Evolutionary conservation across 2,797 vertebrate genomes (phyloP).

Genomic region (Helarctos malayanus): DNA sequence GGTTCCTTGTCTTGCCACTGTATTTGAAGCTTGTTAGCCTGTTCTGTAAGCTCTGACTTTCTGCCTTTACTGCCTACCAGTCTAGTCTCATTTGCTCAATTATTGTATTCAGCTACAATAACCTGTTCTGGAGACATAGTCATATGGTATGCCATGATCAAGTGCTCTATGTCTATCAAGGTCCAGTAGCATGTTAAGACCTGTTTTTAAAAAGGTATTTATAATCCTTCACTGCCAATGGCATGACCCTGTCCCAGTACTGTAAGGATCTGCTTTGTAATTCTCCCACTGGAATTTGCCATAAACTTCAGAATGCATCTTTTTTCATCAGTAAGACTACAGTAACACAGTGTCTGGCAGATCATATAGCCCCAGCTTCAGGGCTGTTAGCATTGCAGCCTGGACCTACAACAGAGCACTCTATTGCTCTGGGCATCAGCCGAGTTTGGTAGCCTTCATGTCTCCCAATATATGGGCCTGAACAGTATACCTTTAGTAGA

Average conservation of each 20-base stretch:
- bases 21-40: background rate
- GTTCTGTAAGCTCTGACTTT: background rate
- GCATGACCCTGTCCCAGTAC: background rate
- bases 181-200: background rate
- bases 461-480: background rate
- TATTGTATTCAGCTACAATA: background rate
- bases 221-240: background rate
- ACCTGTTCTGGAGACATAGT: background rate
- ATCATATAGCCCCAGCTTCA: background rate
- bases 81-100: background rate
- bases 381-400: background rate
- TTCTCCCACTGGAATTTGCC: background rate
- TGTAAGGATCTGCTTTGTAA: background rate
- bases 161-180: background rate
- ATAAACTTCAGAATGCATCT: background rate
- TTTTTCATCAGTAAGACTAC: background rate
- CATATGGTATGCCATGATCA: background rate
- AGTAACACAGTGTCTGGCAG: background rate
- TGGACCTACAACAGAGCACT: background rate
- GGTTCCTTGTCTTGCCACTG: background rate
- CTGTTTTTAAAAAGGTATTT: background rate
- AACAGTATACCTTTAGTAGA: too few relatives aligned
- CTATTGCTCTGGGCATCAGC: background rate
- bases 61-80: background rate
- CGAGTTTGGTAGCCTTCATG: background rate